Base-by-base conservation (phyloP, 2,113 vertebrate genomes). In the Pipa parva region DNA sequence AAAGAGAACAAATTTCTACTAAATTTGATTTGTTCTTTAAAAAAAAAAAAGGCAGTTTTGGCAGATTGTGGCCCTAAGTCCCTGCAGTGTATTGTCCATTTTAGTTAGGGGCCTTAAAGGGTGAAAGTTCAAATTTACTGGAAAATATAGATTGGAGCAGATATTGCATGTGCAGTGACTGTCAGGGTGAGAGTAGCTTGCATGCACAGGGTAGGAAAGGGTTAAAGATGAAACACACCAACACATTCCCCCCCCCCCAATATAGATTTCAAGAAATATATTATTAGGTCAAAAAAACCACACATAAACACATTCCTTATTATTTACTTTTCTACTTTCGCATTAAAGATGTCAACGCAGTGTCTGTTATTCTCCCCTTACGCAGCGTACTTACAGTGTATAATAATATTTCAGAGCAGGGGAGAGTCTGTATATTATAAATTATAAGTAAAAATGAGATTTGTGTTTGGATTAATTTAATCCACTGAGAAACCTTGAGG, bases 401-500 rank as follows among this genome's bases (percentile, higher is more conserved):
- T 46, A 27, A 46, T 57, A 52, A 24, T 24, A 28, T 51, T 48
- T 24, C 20, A 46, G 24, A 57, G n/a, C n/a, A 66, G 52, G n/a
- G 39, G 24, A 37, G 45, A 21, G 52, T 28, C 27, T n/a, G 52
- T 24, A 56, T 31, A 57, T 45, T 31, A 52, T 46, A 56, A 57
- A 65, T 65, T 57, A 45, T 48, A 46, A 29, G 25, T 17, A 27
- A 25, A 36, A 66, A 48, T 46, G 27, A 63, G 62, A 63, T 63
- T 63, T 52, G 31, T 54, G 46, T 22, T 33, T 63, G 49, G 24
- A 22, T 48, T 20, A 29, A n/a, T 56, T 33, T 21, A 57, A 66
- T 66, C 52, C 52, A 25, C 52, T 57, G 52, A 57, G 52, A 66
- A 66, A 56, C 22, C 49, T 24, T 52, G 31, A 57, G 63, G 36